Conservation (phyloP, 2,888 invertebrate species). For the Micoletzkya japonica region DNA sequence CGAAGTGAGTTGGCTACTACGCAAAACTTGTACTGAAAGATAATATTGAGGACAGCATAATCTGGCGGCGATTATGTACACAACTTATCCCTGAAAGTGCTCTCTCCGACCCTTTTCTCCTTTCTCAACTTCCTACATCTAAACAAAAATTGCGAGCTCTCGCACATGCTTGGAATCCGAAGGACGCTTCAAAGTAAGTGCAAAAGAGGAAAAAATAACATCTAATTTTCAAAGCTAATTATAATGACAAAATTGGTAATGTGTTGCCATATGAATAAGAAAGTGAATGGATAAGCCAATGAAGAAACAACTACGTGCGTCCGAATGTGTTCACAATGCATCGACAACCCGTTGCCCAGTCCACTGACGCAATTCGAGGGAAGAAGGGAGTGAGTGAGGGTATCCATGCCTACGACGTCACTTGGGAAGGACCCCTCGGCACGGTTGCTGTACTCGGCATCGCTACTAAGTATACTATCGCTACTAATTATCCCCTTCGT, state of each 20-base stretch:
- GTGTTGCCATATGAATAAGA: not conserved
- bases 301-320: constrained; percentile 88
- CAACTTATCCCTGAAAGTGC: constrained; percentile 83
- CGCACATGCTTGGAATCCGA: constrained; percentile 93
- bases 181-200: constrained; percentile 81
- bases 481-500: not conserved
- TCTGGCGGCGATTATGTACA: constrained; percentile 88
- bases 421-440: constrained; percentile 80
- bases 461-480: constrained; percentile 79
- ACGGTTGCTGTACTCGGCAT: constrained; percentile 96
- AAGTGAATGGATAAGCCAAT: not conserved
- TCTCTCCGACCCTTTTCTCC: constrained; percentile 81
- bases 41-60: constrained; percentile 63
- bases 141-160: constrained; percentile 91
- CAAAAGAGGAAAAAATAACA: not conserved
- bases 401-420: constrained; percentile 56
- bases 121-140: constrained; percentile 84
- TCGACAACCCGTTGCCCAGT: constrained; percentile 96
- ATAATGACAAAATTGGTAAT: not conserved
- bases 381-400: constrained; percentile 71
- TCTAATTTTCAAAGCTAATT: not conserved
- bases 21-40: not conserved
- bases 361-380: constrained; percentile 88
- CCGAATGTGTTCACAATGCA: constrained; percentile 95
- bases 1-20: constrained; percentile 64